Percentiles rank a stretch among this genome's conserved stretches.
Conservation (phyloP, 2,888 invertebrate genomes). For the Netelia fuscicornis region DNA sequence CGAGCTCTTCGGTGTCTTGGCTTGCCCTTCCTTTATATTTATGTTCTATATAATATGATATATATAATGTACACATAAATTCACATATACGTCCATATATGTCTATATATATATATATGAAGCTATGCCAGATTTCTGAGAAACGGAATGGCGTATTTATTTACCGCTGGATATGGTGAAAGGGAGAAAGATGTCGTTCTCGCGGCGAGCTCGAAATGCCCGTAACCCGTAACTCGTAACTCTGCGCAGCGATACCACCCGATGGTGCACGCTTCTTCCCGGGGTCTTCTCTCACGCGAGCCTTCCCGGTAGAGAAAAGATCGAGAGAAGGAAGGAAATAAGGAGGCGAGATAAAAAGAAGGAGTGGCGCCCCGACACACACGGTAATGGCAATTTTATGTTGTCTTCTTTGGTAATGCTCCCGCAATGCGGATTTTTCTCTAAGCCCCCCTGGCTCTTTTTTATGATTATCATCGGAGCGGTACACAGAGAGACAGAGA, state of each 20-base stretch:
- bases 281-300: conserved; percentile 15
- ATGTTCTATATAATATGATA: not conserved
- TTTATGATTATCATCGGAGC: conserved; percentile 59
- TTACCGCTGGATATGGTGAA: conserved; percentile 72
- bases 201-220: conserved; percentile 53
- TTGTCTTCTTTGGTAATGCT: conserved; percentile 61
- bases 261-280: conserved; percentile 49
- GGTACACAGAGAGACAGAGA: not conserved
- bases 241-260: conserved; percentile 43
- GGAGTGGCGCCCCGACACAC: conserved; percentile 31
- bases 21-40: not conserved
- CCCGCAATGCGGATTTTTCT: conserved; percentile 66
- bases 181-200: conserved; percentile 71
- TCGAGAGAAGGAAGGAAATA: conserved; percentile 31
- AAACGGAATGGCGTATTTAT: conserved; percentile 77
- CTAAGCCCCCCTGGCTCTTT: conserved; percentile 28
- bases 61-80: not conserved
- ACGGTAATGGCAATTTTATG: conserved; percentile 80
- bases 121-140: conserved; percentile 66
- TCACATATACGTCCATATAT: conserved; percentile 10
- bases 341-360: conserved; percentile 9
- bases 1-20: conserved; percentile 12
- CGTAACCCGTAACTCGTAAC: conserved; percentile 74
- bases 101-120: not conserved
- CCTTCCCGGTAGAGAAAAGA: conserved; percentile 41